Percentiles rank a stretch among this genome's conserved stretches.
phyloP scores from a whole-genome alignment of 2,888 invertebrate species.

The Plebejus melissa region DNA sequence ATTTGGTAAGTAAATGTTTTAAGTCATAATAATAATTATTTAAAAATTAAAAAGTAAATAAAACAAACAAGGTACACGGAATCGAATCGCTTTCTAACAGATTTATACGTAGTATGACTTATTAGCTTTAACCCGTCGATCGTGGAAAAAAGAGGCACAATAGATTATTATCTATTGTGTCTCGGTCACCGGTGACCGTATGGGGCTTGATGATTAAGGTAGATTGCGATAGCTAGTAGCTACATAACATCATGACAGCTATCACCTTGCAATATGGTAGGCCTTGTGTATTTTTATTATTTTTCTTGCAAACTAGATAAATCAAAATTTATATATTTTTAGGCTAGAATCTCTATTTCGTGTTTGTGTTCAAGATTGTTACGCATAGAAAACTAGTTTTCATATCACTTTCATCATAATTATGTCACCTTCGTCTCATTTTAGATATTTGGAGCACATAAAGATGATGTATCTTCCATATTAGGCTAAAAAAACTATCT shows the following conservation, averaged over 20 bases:
- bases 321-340: background rate
- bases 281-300: background rate
- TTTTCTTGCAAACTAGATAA: background rate
- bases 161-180: too few relatives aligned
- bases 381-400: background rate
- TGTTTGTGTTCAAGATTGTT: background rate
- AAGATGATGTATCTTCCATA: background rate
- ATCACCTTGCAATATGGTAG: background rate
- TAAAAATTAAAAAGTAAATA: too few relatives aligned
- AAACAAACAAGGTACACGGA: too few relatives aligned
- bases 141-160: too few relatives aligned
- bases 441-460: background rate
- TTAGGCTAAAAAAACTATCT: background rate
- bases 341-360: background rate
- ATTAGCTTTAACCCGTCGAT: too few relatives aligned
- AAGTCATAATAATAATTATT: too few relatives aligned
- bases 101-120: too few relatives aligned
- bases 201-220: background rate
- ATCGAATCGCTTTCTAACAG: too few relatives aligned
- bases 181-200: too few relatives aligned
- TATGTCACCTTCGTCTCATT: background rate
- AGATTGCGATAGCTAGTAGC: background rate
- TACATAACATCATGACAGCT: background rate
- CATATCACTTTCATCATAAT: background rate
- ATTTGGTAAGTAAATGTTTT: too few relatives aligned